These are phyloP conservation scores for Rosalia funebris DNA, from an alignment of 2,888 invertebrate genomes.

Conservation along the genomic window DNA sequence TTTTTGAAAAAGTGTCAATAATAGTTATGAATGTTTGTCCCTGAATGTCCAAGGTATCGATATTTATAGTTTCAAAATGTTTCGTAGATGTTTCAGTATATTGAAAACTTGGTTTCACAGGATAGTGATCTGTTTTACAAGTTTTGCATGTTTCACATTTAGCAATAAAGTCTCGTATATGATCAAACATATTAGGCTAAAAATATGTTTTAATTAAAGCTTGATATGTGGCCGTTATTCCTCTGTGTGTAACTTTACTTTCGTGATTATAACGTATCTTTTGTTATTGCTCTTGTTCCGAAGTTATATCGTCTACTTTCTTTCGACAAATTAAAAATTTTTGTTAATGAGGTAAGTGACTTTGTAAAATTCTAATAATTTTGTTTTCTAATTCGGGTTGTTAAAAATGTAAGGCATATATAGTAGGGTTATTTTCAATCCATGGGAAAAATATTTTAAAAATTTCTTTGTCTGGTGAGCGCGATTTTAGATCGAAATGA, in stretches of 20 bases:
- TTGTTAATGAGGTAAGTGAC: not conserved
- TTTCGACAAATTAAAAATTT: not conserved
- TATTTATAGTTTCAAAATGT: conserved; percentile 30
- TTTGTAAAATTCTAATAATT: not conserved
- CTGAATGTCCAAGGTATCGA: conserved; percentile 28
- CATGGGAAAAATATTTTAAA: conserved; percentile 1
- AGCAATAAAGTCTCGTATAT: conserved; percentile 3
- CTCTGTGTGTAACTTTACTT: conserved; percentile 20
- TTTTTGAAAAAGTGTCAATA: conserved; percentile 24
- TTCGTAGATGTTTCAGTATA: conserved; percentile 24
- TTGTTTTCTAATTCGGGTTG: not conserved
- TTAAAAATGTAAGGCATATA: not conserved
- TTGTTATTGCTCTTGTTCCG: conserved; percentile 15
- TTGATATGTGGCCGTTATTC: conserved; percentile 15
- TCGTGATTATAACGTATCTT: conserved; percentile 21
- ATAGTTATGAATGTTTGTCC: conserved; percentile 28
- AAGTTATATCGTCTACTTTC: not conserved
- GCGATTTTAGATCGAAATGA: not conserved
- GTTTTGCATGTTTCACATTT: conserved; percentile 6
- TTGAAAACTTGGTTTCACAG: conserved; percentile 11
- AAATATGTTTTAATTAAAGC: conserved; percentile 22
- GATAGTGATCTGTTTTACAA: conserved; percentile 20
- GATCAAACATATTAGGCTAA: conserved; percentile 21
- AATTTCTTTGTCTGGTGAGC: conserved; percentile 4
- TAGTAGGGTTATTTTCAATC: not conserved